phyloP scores from a whole-genome alignment of 2,888 invertebrate species.

The Polietes domitor region DNA sequence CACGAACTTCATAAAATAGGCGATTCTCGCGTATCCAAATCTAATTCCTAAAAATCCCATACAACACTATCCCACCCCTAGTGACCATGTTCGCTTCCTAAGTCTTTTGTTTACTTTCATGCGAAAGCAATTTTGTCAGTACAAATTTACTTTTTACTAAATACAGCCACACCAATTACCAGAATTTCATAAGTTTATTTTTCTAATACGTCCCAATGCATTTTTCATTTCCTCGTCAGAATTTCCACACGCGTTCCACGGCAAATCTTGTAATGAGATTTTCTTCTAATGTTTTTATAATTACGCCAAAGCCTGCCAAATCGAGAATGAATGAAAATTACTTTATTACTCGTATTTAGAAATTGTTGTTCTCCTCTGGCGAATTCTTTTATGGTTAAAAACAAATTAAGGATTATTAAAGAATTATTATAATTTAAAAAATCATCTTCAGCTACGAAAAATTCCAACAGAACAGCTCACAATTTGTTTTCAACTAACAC shows the following conservation, averaged over 20 bases:
- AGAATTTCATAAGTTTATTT: background rate
- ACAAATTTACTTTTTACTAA: background rate
- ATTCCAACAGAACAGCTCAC: background rate
- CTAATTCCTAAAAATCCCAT: too few relatives aligned
- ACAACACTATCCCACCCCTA: too few relatives aligned
- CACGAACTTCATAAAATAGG: too few relatives aligned
- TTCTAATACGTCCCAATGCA: background rate
- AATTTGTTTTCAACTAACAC: background rate
- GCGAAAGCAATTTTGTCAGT: background rate
- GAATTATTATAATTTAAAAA: slow-evolving; percentile 51
- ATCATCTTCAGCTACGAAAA: slow-evolving; percentile 48
- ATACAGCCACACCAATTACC: too few relatives aligned
- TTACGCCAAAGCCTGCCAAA: slow-evolving; percentile 28
- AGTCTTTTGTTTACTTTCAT: slow-evolving; percentile 27
- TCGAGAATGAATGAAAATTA: slow-evolving; percentile 30
- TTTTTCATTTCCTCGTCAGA: background rate
- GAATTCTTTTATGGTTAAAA: slow-evolving; percentile 56
- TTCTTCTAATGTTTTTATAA: slow-evolving; percentile 62
- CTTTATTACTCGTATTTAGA: slow-evolving; percentile 17
- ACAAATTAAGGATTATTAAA: slow-evolving; percentile 63
- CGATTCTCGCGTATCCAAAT: too few relatives aligned
- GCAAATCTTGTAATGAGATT: slow-evolving; percentile 5
- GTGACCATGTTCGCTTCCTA: slow-evolving; percentile 42
- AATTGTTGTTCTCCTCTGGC: background rate
- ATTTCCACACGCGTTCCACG: background rate